phyloP scores from a whole-genome alignment of 2,888 invertebrate species.

The Hirtodrosophila histrioides region DNA sequence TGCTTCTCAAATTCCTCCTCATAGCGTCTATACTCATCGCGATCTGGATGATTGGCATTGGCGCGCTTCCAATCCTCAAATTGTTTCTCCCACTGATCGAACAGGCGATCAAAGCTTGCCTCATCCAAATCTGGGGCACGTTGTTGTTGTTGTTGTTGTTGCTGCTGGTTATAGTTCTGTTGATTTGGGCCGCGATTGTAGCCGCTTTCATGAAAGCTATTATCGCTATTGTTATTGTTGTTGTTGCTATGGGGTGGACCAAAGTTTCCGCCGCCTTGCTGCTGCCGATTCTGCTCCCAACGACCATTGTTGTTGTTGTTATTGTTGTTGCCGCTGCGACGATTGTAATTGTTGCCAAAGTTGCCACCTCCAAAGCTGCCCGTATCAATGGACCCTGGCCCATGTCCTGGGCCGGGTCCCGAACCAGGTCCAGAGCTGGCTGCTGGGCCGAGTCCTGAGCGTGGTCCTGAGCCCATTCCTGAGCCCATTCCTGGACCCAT shows the following conservation, averaged over 20 bases:
- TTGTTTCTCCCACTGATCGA: conserved; percentile 95
- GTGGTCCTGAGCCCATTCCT: too few relatives aligned
- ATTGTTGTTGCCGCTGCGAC: conserved; percentile 20
- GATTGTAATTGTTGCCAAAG: conserved; percentile 9
- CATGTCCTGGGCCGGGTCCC: neutral
- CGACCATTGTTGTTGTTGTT: conserved; percentile 29
- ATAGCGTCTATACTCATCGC: conserved; percentile 92
- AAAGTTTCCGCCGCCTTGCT: conserved; percentile 34
- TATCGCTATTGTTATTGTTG: conserved; percentile 7
- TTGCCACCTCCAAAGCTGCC: conserved; percentile 26
- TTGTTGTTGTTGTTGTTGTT: conserved; percentile 90
- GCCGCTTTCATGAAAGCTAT: conserved; percentile 26
- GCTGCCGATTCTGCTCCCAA: conserved; percentile 32
- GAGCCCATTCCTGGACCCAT: neutral
- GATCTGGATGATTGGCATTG: conserved; percentile 96
- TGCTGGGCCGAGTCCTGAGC: too few relatives aligned
- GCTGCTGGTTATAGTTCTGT: conserved; percentile 88
- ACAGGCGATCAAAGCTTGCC: conserved; percentile 94
- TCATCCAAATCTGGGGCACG: conserved; percentile 88
- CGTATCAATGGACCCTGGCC: conserved; percentile 7
- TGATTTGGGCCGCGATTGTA: conserved; percentile 32
- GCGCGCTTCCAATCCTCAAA: conserved; percentile 96
- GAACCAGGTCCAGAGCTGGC: too few relatives aligned
- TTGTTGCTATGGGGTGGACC: conserved; percentile 12
- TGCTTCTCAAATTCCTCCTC: conserved; percentile 95